Evolutionary conservation across 1,140 invertebrate genomes (phyloP), one percentile per base, ranked within the genome.

Genomic region (Matsumurasca onukii): DNA sequence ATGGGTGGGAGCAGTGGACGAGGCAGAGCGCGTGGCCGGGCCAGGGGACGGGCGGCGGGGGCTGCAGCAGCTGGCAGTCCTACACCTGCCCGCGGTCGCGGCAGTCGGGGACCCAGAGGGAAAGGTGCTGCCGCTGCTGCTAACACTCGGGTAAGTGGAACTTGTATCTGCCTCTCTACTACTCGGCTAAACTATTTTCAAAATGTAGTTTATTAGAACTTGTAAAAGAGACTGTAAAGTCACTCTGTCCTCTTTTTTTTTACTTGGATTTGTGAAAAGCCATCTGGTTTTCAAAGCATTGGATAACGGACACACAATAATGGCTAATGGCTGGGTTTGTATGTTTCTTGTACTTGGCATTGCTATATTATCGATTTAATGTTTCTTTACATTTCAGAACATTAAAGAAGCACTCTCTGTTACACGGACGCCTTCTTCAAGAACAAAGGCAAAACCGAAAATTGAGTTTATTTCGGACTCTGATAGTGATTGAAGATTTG

Each of bases 1-100:
- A 49, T 2, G 15, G 2, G 15, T 29, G 62, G 15, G 24, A 30
- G 29, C 20, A 13, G 30, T 20, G 31, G 65, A 1, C 49, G 68
- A 29, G 48, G 70, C 31, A 30, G 67, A 57, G 30, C 29, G 31
- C 27, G 70, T 9, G 55, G 67, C 13, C 15, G 70, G 3, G 63
- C 62, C n/a, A 39, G 64, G 12, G 57, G 66, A 2, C 51, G 30
- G 17, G 29, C 49, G 17, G 25, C 52, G 17, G 29, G 62, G 17
- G 25, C 52, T 49, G 31, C 24, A 9, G 48, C 2, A 2, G 48
- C 9, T 49, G 29, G 57, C 13, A 31, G 24, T 13, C 52, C 31
- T n/a, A n/a, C n/a, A 9, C 29, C 55, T 45, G 30, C 49, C 27
- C 27, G 66, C 1, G 67, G 52, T 22, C 24, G 27, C 1, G 68